Evolutionary conservation across 2,797 vertebrate genomes (phyloP), one percentile per base, ranked within the genome.

Genomic region (Argentina silus): DNA sequence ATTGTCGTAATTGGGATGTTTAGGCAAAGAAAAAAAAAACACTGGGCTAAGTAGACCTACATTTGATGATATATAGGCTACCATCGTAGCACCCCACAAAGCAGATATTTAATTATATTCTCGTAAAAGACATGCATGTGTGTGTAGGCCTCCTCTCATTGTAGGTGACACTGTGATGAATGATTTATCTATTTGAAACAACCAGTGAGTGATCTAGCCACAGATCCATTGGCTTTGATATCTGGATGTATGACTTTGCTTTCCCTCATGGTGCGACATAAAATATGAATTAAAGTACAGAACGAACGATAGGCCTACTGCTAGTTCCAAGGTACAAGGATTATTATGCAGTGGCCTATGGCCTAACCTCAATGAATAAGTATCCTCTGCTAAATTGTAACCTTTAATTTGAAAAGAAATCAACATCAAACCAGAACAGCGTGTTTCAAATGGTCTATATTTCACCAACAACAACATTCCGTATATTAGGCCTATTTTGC

Each of bases 141-240:
- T 69, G 51, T 15, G 70, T 15, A 42, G 73, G 63, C 59, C 50
- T 27, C 6, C 21, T 55, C 45, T 64, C 61, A 61, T 64, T 76
- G 66, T 76, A 69, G 67, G 78, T 77, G 63, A 17, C 62, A 36
- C 47, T 50, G 21, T 60, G 78, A 81, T 81, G 70, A 78, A 83
- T 78, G 9, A 48, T 77, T 67, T 75, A 48, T 77, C 76, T 64
- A 70, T 80, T 69, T 78, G 57, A 70, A 75, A 70, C 78, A 67
- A 6, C 14, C 50, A 51, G 50, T 51, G 76, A 74, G 69, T 63
- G 69, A 67, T 72, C 55, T 59, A 69, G 70, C 64, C 72, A 84
- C 55, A 8, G 50, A 72, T 56, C 53, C 10, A 17, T 61, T 81
- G 74, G 65, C 66, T 8, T 47, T 64, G 68, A 43, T 81, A 74